A percentile compares a stretch with the other conserved stretches of the same genome.
Conservation (phyloP, 2,113 vertebrate genomes). For the Psettodes erumei region DNA sequence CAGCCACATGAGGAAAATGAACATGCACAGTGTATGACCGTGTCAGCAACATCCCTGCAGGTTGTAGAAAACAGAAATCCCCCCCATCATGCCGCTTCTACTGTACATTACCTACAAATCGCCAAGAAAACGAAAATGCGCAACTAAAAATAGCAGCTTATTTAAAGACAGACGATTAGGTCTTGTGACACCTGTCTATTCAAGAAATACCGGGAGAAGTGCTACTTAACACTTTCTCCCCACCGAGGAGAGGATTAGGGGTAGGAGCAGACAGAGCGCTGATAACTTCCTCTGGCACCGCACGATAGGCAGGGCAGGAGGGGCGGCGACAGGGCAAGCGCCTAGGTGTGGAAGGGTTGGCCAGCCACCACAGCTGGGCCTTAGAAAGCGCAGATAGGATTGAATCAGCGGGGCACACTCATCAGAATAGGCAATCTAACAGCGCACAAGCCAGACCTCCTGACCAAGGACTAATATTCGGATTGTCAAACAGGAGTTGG, state of each 20-base stretch:
- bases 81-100: slow-evolving; percentile 22
- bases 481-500: slow-evolving; percentile 77
- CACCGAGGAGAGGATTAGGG: slow-evolving; percentile 64
- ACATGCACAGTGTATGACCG: not conserved
- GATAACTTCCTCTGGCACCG: slow-evolving; percentile 69
- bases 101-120: slow-evolving; percentile 42
- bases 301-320: slow-evolving; percentile 43
- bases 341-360: slow-evolving; percentile 45
- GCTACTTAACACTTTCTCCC: slow-evolving; percentile 66
- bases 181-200: slow-evolving; percentile 73
- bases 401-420: slow-evolving; percentile 56
- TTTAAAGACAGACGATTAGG: slow-evolving; percentile 64
- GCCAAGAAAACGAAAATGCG: slow-evolving; percentile 30
- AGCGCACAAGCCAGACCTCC: slow-evolving; percentile 61
- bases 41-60: slow-evolving; percentile 28
- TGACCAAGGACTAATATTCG: slow-evolving; percentile 78
- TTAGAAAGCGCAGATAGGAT: slow-evolving; percentile 69
- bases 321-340: slow-evolving; percentile 34
- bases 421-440: slow-evolving; percentile 72
- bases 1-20: slow-evolving; percentile 13
- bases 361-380: slow-evolving; percentile 67
- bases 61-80: slow-evolving; percentile 32
- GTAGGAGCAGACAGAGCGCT: slow-evolving; percentile 52
- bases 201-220: slow-evolving; percentile 60
- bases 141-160: slow-evolving; percentile 71